Percentiles rank a stretch among this genome's conserved stretches.
Evolutionary conservation across 2,888 invertebrate species (phyloP).

Genomic region (Xestoiulus laeticollis): DNA sequence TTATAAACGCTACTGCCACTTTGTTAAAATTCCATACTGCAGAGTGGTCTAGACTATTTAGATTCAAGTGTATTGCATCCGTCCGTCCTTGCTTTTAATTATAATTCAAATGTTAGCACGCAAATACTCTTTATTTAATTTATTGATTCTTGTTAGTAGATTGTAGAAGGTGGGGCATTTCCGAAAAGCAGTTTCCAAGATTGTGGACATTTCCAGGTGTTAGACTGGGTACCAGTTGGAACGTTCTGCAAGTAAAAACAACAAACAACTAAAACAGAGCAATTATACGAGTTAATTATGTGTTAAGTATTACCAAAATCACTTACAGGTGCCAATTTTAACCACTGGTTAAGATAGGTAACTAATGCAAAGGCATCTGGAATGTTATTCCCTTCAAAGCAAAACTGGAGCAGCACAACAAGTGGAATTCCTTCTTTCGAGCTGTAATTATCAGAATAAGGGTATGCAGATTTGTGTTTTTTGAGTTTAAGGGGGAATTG

Average conservation of each 20-base stretch:
- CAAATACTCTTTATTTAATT: background rate
- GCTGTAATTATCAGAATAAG: conserved; percentile 57
- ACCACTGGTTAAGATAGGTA: conserved; percentile 69
- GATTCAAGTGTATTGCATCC: background rate
- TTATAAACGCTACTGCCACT: background rate
- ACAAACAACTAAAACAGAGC: background rate
- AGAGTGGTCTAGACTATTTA: background rate
- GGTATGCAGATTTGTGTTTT: no score
- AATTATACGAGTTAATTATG: background rate
- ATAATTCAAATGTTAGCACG: background rate
- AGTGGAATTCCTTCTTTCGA: conserved; percentile 68
- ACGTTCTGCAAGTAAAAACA: background rate
- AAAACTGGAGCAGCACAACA: conserved; percentile 77
- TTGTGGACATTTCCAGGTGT: background rate
- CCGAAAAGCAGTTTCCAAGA: conserved; percentile 45
- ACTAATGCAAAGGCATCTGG: conserved; percentile 78
- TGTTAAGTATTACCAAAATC: background rate
- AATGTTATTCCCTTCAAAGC: conserved; percentile 87
- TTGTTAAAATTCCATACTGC: background rate
- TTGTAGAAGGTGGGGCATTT: conserved; percentile 22
- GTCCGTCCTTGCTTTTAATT: background rate
- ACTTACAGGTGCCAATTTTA: conserved; percentile 65
- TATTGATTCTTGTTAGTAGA: background rate
- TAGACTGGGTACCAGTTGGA: background rate
- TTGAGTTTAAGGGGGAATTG: no score